A percentile compares a stretch with the other conserved stretches of the same genome.
phyloP scores from a whole-genome alignment of 2,797 vertebrate species.

The Enteromius unitaeniatus region DNA sequence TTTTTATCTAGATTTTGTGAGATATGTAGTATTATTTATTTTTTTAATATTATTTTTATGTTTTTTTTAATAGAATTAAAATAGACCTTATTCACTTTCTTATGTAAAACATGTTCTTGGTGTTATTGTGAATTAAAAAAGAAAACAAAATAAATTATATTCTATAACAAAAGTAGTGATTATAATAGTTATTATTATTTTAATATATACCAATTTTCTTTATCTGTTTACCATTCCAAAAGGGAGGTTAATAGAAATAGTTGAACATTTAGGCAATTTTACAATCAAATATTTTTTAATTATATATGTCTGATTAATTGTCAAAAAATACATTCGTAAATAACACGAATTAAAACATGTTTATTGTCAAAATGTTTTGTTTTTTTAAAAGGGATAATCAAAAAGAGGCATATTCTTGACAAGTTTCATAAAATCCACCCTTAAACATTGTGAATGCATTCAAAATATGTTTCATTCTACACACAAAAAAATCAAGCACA shows the following conservation, averaged over 20 bases:
- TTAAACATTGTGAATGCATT: background rate
- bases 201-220: background rate
- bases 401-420: background rate
- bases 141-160: background rate
- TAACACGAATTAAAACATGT: background rate
- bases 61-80: background rate
- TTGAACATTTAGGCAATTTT: background rate
- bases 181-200: background rate
- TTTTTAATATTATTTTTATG: background rate
- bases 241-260: background rate
- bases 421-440: background rate
- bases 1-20: background rate
- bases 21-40: background rate
- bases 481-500: background rate
- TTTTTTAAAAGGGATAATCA: background rate
- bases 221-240: background rate
- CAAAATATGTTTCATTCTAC: background rate
- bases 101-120: background rate
- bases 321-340: background rate
- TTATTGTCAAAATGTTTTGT: background rate
- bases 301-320: background rate
- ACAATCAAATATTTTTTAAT: no score
- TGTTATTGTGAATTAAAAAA: background rate
- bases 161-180: background rate
- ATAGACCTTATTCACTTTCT: background rate